Evolutionary conservation across 2,888 invertebrate genomes (phyloP).

Genomic region (Lycocerus yunnanus): DNA sequence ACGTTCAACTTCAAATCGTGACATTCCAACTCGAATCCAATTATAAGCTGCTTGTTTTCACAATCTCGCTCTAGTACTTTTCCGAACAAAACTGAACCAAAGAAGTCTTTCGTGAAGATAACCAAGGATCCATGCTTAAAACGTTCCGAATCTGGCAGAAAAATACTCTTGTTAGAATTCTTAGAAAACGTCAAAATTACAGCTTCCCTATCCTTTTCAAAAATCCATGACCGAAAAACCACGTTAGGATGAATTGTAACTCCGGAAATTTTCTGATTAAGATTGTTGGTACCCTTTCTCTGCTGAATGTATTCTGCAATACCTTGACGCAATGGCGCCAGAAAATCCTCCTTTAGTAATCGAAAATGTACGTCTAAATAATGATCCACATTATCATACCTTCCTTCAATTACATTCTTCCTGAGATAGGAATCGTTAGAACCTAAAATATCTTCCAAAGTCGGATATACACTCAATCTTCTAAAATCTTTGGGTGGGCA

Average conservation of each 20-base stretch:
- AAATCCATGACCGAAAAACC: neutral
- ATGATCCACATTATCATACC: slow-evolving; percentile 67
- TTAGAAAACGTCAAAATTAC: neutral
- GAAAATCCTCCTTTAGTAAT: slow-evolving; percentile 78
- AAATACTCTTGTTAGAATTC: neutral
- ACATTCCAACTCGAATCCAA: neutral
- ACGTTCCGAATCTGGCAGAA: slow-evolving; percentile 54
- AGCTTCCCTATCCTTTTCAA: neutral
- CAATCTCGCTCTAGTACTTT: slow-evolving; percentile 66
- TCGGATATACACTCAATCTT: slow-evolving; percentile 57
- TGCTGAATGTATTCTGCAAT: slow-evolving; percentile 50
- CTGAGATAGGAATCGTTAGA: slow-evolving; percentile 56
- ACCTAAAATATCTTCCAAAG: neutral
- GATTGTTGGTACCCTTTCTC: neutral
- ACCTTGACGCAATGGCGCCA: slow-evolving; percentile 72
- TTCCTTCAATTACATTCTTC: slow-evolving; percentile 65
- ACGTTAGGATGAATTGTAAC: neutral
- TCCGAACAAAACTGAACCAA: slow-evolving; percentile 70
- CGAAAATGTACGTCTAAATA: slow-evolving; percentile 82
- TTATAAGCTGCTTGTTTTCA: slow-evolving; percentile 55
- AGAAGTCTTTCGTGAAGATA: slow-evolving; percentile 72
- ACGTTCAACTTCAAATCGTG: slow-evolving; percentile 37
- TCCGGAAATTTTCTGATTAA: too few species aligned
- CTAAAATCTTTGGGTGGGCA: slow-evolving; percentile 60
- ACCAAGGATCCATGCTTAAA: slow-evolving; percentile 75